phyloP scores from a whole-genome alignment of 2,113 vertebrate genomes.

The Echinops telfairi region DNA sequence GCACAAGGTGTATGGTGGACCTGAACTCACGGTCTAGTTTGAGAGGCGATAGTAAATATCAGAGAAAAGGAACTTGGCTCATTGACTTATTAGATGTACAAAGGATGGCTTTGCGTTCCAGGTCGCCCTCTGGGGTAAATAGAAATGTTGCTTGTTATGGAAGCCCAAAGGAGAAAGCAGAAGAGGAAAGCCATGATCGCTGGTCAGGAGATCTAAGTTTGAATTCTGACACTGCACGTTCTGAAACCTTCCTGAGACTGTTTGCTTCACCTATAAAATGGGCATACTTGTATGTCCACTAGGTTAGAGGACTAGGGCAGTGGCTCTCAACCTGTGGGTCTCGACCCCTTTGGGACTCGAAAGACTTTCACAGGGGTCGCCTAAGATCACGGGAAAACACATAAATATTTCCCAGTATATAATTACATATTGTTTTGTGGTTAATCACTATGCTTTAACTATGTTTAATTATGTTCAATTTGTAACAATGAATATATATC shows the following conservation, averaged over 20 bases:
- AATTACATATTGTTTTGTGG: no score
- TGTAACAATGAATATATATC: no score
- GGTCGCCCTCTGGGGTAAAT: neutral
- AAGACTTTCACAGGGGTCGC: no score
- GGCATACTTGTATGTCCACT: neutral
- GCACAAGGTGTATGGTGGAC: neutral
- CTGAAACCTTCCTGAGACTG: neutral
- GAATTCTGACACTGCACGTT: neutral
- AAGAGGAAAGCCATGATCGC: neutral
- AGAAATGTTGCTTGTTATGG: neutral
- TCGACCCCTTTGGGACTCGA: no score
- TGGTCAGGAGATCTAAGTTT: neutral
- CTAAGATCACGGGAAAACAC: no score
- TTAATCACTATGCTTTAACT: no score
- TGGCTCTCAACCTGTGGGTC: no score
- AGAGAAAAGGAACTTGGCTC: neutral
- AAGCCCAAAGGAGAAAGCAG: neutral
- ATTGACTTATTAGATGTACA: neutral
- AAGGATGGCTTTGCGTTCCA: neutral
- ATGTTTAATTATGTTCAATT: no score
- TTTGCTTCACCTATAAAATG: slow-evolving; percentile 44
- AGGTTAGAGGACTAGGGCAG: no score
- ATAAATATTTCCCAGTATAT: no score
- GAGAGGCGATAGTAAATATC: neutral
- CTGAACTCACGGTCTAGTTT: neutral